phyloP scores from a whole-genome alignment of 2,888 invertebrate genomes.

The Proisotoma minuta region DNA sequence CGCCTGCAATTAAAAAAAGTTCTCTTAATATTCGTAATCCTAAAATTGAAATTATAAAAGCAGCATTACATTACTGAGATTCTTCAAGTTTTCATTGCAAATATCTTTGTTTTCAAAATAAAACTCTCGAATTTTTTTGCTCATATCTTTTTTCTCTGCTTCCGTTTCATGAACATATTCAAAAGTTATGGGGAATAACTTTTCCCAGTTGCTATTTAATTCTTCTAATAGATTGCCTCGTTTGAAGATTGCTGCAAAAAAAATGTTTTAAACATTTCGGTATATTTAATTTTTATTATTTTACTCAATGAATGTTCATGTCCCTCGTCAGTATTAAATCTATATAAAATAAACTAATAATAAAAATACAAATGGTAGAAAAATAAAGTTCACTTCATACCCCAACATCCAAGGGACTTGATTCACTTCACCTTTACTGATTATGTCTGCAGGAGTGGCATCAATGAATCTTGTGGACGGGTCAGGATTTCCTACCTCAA shows the following conservation, averaged over 20 bases:
- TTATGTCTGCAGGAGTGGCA: conserved; percentile 22
- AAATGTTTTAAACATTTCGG: neutral
- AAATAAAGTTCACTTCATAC: neutral
- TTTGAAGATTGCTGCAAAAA: conserved; percentile 14
- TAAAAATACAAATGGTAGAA: neutral
- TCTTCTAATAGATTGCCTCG: conserved; percentile 10
- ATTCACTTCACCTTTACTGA: conserved; percentile 21
- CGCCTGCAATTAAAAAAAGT: conserved; percentile 13
- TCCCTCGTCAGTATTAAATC: conserved; percentile 34
- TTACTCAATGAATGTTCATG: conserved; percentile 27
- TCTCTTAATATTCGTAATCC: neutral
- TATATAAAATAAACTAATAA: neutral
- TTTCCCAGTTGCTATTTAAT: conserved; percentile 25
- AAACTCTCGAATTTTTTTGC: conserved; percentile 22
- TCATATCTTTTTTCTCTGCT: conserved; percentile 17
- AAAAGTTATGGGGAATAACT: conserved; percentile 25
- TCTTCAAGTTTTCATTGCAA: conserved; percentile 18
- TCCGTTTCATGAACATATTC: conserved; percentile 24
- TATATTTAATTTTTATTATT: neutral
- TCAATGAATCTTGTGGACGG: conserved; percentile 16
- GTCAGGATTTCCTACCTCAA: conserved; percentile 27
- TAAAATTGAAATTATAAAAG: conserved; percentile 4
- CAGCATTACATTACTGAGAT: conserved; percentile 26
- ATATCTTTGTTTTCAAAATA: conserved; percentile 24
- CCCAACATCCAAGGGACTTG: conserved; percentile 35